phyloP scores from a whole-genome alignment of 2,888 invertebrate species.

The Aphidius colemani region DNA sequence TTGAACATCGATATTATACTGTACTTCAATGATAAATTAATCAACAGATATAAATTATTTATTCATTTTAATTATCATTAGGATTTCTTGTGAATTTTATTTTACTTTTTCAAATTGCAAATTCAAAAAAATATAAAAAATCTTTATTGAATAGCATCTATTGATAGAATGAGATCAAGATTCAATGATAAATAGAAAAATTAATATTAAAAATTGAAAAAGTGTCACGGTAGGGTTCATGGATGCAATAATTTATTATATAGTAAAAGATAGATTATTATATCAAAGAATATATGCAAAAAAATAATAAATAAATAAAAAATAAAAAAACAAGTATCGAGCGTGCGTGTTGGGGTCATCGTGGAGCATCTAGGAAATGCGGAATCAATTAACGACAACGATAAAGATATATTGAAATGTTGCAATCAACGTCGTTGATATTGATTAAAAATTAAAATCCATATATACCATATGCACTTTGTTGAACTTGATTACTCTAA shows the following conservation, averaged over 20 bases:
- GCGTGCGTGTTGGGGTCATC: neutral
- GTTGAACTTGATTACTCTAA: too few relatives aligned
- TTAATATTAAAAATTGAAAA: neutral
- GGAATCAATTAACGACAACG: slow-evolving; percentile 15
- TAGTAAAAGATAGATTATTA: neutral
- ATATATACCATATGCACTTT: too few relatives aligned
- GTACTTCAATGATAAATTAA: too few relatives aligned
- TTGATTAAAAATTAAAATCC: too few relatives aligned
- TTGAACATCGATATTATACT: too few relatives aligned
- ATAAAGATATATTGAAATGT: slow-evolving; percentile 17
- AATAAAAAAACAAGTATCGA: neutral
- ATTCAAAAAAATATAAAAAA: too few relatives aligned
- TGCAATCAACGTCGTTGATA: slow-evolving; percentile 8
- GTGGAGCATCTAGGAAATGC: too few relatives aligned
- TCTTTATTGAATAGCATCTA: too few relatives aligned
- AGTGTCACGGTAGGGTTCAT: neutral
- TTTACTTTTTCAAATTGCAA: neutral
- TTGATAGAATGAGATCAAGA: too few relatives aligned
- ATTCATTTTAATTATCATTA: too few relatives aligned
- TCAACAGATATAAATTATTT: too few relatives aligned
- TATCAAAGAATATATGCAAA: too few relatives aligned
- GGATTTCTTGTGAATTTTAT: neutral
- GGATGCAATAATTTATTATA: neutral
- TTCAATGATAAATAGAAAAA: neutral
- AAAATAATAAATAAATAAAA: neutral